phyloP scores from a whole-genome alignment of 2,888 invertebrate species.

The Nephrotoma appendiculata region DNA sequence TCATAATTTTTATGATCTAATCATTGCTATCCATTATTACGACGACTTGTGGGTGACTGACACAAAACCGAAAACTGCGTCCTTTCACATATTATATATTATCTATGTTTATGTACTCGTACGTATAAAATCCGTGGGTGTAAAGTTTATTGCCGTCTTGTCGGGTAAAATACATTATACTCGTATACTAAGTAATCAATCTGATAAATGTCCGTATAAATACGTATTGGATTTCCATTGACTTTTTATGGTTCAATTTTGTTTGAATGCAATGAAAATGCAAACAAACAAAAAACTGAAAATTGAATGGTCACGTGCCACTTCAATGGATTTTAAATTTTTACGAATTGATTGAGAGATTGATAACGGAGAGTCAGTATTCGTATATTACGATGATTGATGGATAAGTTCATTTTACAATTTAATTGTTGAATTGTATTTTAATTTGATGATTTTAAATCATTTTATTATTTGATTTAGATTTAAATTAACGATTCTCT shows the following conservation, averaged over 20 bases:
- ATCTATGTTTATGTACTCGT: background rate
- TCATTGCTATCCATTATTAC: background rate
- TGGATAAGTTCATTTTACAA: background rate
- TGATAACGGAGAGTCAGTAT: background rate
- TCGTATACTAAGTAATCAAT: background rate
- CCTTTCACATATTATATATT: background rate
- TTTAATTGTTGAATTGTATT: background rate
- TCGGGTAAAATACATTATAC: background rate
- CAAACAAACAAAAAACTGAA: background rate
- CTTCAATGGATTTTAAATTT: background rate
- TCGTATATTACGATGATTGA: background rate
- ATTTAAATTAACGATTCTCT: background rate
- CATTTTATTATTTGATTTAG: background rate
- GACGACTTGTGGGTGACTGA: background rate
- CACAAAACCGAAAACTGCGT: background rate
- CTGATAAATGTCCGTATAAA: background rate
- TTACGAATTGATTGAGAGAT: background rate
- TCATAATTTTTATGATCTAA: background rate
- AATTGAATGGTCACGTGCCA: background rate
- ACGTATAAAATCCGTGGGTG: background rate
- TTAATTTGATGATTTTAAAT: background rate
- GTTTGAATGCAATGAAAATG: background rate
- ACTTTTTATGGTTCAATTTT: background rate
- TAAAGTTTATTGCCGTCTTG: background rate
- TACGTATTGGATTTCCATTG: background rate